These are phyloP conservation scores for Salvelinus alpinus DNA, from an alignment of 2,113 vertebrate species.

Conservation along the genomic window DNA sequence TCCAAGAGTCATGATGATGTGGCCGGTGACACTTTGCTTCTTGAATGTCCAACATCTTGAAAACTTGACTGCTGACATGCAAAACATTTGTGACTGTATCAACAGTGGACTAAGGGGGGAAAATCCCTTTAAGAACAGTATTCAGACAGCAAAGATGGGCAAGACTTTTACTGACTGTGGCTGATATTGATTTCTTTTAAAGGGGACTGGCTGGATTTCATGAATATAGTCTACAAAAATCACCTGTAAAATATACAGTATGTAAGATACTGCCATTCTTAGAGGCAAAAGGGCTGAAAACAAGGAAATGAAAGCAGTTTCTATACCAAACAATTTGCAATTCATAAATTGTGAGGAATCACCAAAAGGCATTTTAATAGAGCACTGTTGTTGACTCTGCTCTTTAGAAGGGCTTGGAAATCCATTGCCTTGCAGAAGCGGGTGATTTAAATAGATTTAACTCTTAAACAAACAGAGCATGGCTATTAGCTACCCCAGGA, in stretches of 20 bases:
- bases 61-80: too few relatives aligned
- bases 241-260: constrained; percentile 11
- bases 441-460: constrained; percentile 61
- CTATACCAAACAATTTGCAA: constrained; percentile 59
- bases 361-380: constrained; percentile 66
- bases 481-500: constrained; percentile 40
- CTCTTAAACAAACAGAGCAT: constrained; percentile 59
- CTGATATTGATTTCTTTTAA: constrained; percentile 4
- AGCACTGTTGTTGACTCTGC: constrained; percentile 60
- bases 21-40: too few relatives aligned
- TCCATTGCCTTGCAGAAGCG: constrained; percentile 52
- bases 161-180: background rate
- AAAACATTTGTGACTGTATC: too few relatives aligned
- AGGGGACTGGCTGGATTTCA: constrained; percentile 6
- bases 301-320: constrained; percentile 32
- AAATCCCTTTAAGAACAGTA: too few relatives aligned
- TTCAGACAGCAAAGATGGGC: background rate
- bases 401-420: constrained; percentile 63
- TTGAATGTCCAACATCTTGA: too few relatives aligned
- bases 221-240: constrained; percentile 15
- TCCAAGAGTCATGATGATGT: too few relatives aligned
- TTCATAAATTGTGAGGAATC: constrained; percentile 57
- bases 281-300: constrained; percentile 23
- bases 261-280: constrained; percentile 24
- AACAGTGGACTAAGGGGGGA: too few relatives aligned